Evolutionary conservation across 2,113 vertebrate species (phyloP).

Genomic region (Gavialis gangeticus): DNA sequence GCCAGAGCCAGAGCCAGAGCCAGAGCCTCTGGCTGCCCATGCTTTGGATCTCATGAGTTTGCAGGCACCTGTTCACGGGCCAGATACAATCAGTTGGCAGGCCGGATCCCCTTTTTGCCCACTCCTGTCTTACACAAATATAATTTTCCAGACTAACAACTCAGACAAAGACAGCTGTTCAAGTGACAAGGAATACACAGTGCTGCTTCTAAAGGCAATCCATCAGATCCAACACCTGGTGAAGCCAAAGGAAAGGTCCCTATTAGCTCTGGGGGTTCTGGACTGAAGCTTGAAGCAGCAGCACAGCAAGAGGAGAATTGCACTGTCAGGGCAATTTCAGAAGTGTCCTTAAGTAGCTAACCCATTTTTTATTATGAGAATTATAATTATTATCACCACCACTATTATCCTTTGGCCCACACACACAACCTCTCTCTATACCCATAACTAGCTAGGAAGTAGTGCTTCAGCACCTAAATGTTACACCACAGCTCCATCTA

Average conservation of each 20-base stretch:
- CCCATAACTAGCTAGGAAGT: neutral
- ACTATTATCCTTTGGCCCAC: neutral
- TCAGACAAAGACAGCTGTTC: neutral
- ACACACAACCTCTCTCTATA: neutral
- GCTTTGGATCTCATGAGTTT: too few relatives aligned
- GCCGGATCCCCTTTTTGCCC: too few relatives aligned
- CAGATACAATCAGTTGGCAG: too few relatives aligned
- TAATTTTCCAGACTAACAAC: constrained; percentile 8
- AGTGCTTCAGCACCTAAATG: neutral
- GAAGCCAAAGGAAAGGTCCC: constrained; percentile 21
- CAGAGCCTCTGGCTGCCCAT: too few relatives aligned
- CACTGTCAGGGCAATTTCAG: neutral
- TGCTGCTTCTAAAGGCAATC: constrained; percentile 33
- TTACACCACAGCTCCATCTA: too few relatives aligned
- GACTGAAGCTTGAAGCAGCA: neutral
- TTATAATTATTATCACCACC: neutral
- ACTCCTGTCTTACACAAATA: neutral
- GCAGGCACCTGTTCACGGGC: too few relatives aligned
- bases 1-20: too few relatives aligned
- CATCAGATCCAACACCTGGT: constrained; percentile 5
- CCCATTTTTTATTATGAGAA: neutral
- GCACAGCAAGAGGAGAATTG: fast-evolving
- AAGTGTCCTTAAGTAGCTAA: constrained; percentile 15
- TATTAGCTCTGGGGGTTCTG: neutral
- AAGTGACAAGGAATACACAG: constrained; percentile 32